Base-by-base conservation (phyloP, 2,797 vertebrate genomes). In the Acanthis flammea region DNA sequence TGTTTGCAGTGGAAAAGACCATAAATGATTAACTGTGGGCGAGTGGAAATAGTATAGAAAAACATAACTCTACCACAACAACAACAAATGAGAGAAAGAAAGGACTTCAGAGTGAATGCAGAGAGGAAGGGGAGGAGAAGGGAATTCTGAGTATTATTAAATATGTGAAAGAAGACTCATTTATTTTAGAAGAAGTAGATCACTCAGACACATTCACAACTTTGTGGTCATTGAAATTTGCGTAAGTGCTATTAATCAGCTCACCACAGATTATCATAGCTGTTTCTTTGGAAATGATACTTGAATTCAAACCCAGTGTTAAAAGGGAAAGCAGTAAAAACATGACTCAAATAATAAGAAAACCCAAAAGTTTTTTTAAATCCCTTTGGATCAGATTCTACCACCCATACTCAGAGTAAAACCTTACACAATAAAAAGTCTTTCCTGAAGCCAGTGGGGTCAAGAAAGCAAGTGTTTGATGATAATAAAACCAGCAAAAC, bases 11-110 rank as follows among this genome's bases (percentile, higher is more conserved):
- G 98, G 98, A 98, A 98, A 98, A 98, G 97, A 97, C 97, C 82
- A 92, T 96, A 96, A 96, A 96, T 94, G 95, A 97, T 95, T 97
- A 95, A 94, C 96, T 98, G 98, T 98, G 98, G 98, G 98, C 97
- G 98, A 99, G 98, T 97, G 98, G 97, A 97, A 97, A 97, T 98
- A 97, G 96, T 97, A 98, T 97, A 97, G 98, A 98, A 98, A 98
- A 98, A 98, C 98, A 97, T 96, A 96, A 85, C 90, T 96, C 95
- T 83, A 95, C 98, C 98, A 98, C 98, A 98, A 98, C 96, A 98
- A 98, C 97, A 98, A 98, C 97, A 98, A 97, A 94, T 79, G 86
- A 97, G 92, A 95, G 84, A 88, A 94, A 82, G 28, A 94, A 78
- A 94, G 83, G 88, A 94, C 95, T 95, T 97, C 88, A 93, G 66